phyloP scores from a whole-genome alignment of 2,888 invertebrate species.

The Byasa hedistus region DNA sequence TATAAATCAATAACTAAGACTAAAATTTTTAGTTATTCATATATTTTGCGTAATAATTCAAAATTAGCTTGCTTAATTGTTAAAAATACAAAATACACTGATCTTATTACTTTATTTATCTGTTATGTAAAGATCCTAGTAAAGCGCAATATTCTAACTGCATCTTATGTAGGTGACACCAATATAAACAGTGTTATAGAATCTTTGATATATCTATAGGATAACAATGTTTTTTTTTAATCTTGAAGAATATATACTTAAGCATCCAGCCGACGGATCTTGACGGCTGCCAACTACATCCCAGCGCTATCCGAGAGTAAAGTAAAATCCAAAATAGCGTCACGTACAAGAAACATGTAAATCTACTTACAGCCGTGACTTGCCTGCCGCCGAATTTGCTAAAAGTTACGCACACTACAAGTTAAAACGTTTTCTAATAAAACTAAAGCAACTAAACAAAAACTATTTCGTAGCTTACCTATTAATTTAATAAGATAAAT shows the following conservation, averaged over 20 bases:
- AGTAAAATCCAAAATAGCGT: slow-evolving; percentile 69
- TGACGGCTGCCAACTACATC: slow-evolving; percentile 36
- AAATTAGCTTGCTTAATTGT: no score
- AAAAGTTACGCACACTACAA: slow-evolving; percentile 41
- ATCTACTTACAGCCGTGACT: slow-evolving; percentile 69
- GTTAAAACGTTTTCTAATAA: slow-evolving; percentile 32
- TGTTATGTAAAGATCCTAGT: no score
- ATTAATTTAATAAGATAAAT: not conserved
- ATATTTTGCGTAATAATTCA: no score
- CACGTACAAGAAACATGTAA: slow-evolving; percentile 72
- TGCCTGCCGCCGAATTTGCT: slow-evolving; percentile 52
- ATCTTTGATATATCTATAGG: no score
- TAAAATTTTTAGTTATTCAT: no score
- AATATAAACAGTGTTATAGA: no score
- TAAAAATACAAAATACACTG: no score
- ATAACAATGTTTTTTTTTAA: not conserved
- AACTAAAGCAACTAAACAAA: slow-evolving; percentile 31
- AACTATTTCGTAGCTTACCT: slow-evolving; percentile 15
- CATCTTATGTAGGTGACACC: no score
- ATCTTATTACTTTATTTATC: no score
- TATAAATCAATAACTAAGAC: no score
- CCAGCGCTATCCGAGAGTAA: slow-evolving; percentile 53
- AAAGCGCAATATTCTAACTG: no score
- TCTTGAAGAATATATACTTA: slow-evolving; percentile 5
- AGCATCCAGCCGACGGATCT: slow-evolving; percentile 16